These are phyloP conservation scores for Xenopus laevis DNA, from an alignment of 2,113 vertebrate species.

Conservation along the genomic window DNA sequence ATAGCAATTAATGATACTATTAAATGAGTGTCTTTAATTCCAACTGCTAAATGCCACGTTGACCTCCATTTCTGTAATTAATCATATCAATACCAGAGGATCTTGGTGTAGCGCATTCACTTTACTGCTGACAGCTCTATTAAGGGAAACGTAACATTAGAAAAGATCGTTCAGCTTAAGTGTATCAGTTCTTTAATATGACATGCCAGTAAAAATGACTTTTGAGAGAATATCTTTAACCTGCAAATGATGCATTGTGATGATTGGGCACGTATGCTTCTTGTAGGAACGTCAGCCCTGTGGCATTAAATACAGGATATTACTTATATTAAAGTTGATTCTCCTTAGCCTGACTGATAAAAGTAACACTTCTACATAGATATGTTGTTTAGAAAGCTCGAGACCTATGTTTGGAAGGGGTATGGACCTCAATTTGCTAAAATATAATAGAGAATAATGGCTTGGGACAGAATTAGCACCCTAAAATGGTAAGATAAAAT, in stretches of 20 bases:
- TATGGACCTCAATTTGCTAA: too few species aligned
- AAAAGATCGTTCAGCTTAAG: neutral
- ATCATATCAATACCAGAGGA: slow-evolving; percentile 7
- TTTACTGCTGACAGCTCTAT: neutral
- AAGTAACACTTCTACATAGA: too few species aligned
- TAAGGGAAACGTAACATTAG: neutral
- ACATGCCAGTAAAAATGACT: neutral
- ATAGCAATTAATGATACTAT: slow-evolving; percentile 13
- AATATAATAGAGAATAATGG: too few species aligned
- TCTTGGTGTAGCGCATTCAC: neutral
- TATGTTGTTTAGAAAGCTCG: too few species aligned
- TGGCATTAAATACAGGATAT: too few species aligned
- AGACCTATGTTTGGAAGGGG: too few species aligned
- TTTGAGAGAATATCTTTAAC: neutral
- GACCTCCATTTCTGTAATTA: slow-evolving; percentile 26
- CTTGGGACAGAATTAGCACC: too few species aligned
- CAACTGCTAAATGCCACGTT: slow-evolving; percentile 4
- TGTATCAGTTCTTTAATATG: neutral
- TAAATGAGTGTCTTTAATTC: slow-evolving; percentile 12
- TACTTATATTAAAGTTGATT: too few species aligned
- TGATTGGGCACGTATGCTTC: neutral
- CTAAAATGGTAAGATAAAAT: too few species aligned
- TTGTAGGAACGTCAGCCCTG: too few species aligned
- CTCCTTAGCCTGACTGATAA: too few species aligned
- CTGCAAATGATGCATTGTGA: neutral